Base-by-base conservation (phyloP, 2,113 vertebrate species). In the Spermophilus dauricus region DNA sequence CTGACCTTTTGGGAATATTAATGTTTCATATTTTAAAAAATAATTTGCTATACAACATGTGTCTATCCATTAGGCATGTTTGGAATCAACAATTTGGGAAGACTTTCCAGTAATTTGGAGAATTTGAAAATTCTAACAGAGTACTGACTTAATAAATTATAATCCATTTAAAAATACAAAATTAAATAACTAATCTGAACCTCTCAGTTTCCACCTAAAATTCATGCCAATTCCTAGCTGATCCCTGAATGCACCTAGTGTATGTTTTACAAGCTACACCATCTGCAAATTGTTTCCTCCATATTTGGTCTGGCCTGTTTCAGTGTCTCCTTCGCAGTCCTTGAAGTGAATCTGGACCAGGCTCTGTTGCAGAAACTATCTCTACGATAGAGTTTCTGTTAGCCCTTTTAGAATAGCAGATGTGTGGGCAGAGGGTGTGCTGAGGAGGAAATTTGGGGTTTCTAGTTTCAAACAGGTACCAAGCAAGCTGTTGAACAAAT, bases 101-200 rank as follows among this genome's bases (percentile, higher is more conserved):
- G 34, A 86, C 8, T 58, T 80, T 73, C 8, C 42, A n/a, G 4
- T 65, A 67, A 93, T 9, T 82, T 91, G n/a, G 16, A 72, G 7
- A 78, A 85, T 86, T 89, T 89, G 28, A 72, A 89, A 87, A 67
- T 88, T 26, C 8, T 91, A 72, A 88, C 75, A 9, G 5, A 85
- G 1, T 89, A 65, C 34, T 94, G 9, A 37, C 13, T 76, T 91
- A 75, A 86, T 5, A 51, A 56, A 56, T 37, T 89, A 77, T 30
- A 56, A 42, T 61, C 18, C n/a, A 61, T 45, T 51, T 63, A 70
- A 72, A 65, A 95, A 22, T 75, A 39, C 61, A 45, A 53, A 67
- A 80, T 4, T 56, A 56, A 56, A 22, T 65, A 89, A 67, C 86
- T 89, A 76, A 32, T 4, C 37, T 32, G 13, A n/a, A 30, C 26